These are phyloP conservation scores for Drosophila hawaiiensis DNA, from an alignment of 2,888 invertebrate genomes.

Conservation along the genomic window DNA sequence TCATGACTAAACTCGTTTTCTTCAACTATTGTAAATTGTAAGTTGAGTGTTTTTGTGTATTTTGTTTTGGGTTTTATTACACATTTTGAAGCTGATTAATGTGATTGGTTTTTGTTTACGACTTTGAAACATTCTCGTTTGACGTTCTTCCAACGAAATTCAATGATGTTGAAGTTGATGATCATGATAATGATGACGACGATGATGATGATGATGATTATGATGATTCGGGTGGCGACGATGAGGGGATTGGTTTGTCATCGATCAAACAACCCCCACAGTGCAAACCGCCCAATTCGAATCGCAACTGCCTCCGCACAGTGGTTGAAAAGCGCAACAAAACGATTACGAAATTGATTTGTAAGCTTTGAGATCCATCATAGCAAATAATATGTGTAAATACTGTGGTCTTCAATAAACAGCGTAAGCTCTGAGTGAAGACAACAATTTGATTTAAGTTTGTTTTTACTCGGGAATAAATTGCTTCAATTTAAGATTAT, in stretches of 20 bases:
- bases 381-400: background rate
- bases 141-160: conserved; percentile 51
- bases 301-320: conserved; percentile 6
- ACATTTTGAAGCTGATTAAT: conserved; percentile 25
- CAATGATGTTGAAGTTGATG: conserved; percentile 26
- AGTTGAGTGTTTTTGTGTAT: conserved; percentile 3
- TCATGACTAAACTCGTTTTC: background rate
- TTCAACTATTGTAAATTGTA: conserved; percentile 16
- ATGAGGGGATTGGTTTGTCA: conserved; percentile 48
- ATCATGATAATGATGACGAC: conserved; percentile 10
- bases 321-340: background rate
- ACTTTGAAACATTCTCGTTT: conserved; percentile 36
- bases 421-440: background rate
- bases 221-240: background rate
- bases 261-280: conserved; percentile 35
- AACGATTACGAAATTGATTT: background rate
- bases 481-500: background rate
- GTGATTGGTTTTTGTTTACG: conserved; percentile 29
- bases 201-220: conserved; percentile 24
- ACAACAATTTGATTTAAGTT: background rate
- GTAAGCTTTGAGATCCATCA: background rate
- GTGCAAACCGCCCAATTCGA: background rate
- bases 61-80: conserved; percentile 10
- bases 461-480: background rate
- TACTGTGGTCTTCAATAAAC: too few relatives aligned